A percentile compares a stretch with the other conserved stretches of the same genome.
Conservation (phyloP, 2,113 vertebrate genomes). For the Aegotheles bennettii region DNA sequence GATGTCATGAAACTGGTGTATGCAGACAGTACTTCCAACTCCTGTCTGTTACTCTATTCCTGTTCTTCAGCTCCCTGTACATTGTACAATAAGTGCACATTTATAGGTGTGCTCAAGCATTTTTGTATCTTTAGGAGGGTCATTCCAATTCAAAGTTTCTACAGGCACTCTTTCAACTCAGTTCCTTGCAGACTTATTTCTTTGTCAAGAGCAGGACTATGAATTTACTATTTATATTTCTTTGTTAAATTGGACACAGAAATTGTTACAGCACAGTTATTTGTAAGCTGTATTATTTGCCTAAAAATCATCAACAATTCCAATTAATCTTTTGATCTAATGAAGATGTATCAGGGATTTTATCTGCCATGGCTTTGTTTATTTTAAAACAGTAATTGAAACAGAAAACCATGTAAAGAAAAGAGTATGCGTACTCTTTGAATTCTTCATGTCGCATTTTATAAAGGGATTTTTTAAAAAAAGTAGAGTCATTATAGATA, state of each 20-base stretch:
- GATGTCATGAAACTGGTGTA: not conserved
- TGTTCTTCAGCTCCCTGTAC: not conserved
- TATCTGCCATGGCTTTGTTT: not conserved
- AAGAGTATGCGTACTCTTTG: not conserved
- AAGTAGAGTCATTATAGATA: not conserved
- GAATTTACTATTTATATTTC: conserved; percentile 1
- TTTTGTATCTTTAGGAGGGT: conserved; percentile 20
- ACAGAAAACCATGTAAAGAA: not conserved
- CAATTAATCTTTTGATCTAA: not conserved
- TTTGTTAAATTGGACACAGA: not conserved
- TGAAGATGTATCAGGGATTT: not conserved
- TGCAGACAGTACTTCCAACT: not conserved
- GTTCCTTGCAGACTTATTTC: conserved; percentile 2
- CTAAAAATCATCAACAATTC: not conserved
- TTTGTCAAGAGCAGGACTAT: conserved; percentile 28
- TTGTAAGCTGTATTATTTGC: not conserved
- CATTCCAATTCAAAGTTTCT: conserved; percentile 14
- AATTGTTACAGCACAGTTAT: not conserved
- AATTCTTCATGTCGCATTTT: not conserved
- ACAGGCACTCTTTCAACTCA: conserved; percentile 10
- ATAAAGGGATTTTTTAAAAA: not conserved
- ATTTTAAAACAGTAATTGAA: not conserved
- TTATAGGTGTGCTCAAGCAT: not conserved
- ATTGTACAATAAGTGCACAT: not conserved
- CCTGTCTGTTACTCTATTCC: not conserved